These are phyloP conservation scores for Turdus rufiventris DNA, from an alignment of 2,113 vertebrate genomes.

Conservation along the genomic window DNA sequence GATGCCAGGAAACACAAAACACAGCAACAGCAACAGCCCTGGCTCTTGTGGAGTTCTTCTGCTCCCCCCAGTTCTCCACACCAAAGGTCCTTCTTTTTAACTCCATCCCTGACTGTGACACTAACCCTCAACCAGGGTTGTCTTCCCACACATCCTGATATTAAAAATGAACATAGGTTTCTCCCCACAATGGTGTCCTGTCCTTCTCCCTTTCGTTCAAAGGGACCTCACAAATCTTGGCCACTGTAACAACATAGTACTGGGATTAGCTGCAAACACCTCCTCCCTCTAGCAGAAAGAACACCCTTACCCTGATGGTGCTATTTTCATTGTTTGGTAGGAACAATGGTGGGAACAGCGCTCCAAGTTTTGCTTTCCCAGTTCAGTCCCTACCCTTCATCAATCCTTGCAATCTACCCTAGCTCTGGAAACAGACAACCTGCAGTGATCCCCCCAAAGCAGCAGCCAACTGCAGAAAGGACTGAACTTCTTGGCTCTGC, in stretches of 20 bases:
- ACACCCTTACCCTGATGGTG: neutral
- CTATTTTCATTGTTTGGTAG: neutral
- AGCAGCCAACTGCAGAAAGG: neutral
- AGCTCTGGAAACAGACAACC: neutral
- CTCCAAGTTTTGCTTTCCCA: neutral
- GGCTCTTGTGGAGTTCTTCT: neutral
- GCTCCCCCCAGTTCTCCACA: neutral
- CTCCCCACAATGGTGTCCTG: neutral
- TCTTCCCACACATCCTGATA: neutral
- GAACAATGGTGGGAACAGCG: neutral
- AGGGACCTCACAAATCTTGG: neutral
- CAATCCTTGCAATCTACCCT: neutral
- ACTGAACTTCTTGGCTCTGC: neutral
- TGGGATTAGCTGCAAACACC: neutral
- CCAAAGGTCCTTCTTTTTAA: neutral
- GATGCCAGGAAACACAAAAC: neutral
- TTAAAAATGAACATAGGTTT: neutral
- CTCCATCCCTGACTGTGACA: neutral
- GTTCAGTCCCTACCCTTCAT: neutral
- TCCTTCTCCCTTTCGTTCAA: neutral
- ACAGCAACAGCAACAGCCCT: neutral
- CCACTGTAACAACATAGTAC: neutral
- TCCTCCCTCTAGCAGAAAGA: neutral
- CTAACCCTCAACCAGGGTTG: neutral
- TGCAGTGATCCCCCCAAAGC: neutral